Conservation (phyloP, 2,113 vertebrate genomes). For the Amphiprion ocellaris region DNA sequence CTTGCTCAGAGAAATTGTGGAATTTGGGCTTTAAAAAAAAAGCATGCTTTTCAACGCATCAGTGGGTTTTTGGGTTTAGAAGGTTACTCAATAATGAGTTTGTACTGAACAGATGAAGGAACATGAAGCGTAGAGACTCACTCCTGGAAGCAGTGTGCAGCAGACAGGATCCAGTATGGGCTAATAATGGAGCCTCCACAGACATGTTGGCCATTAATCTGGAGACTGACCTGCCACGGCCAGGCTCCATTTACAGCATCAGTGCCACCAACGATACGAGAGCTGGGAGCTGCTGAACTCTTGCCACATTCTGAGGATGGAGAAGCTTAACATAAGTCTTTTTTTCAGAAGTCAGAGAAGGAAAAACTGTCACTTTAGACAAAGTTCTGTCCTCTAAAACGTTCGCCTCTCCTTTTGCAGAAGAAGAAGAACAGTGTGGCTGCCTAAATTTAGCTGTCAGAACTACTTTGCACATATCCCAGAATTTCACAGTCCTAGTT, state of each 20-base stretch:
- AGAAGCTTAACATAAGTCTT: background rate
- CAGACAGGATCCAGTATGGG: conserved; percentile 89
- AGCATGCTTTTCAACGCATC: too few species aligned
- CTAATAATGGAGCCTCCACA: conserved; percentile 93
- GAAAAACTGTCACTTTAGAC: background rate
- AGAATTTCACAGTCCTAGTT: background rate
- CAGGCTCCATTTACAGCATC: conserved; percentile 82
- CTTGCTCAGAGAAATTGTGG: too few species aligned
- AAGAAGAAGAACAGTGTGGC: background rate
- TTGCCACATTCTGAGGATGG: conserved; percentile 85
- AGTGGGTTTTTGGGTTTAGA: too few species aligned
- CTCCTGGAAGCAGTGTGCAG: conserved; percentile 92
- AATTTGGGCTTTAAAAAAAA: too few species aligned
- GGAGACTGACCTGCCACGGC: conserved; percentile 97
- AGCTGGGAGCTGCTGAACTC: conserved; percentile 53
- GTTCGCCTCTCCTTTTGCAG: background rate
- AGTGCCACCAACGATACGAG: conserved; percentile 91
- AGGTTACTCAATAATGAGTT: background rate
- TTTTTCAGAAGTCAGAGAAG: background rate
- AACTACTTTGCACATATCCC: background rate
- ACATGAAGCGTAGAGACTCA: conserved; percentile 73
- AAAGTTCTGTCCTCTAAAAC: background rate
- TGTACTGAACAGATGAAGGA: background rate
- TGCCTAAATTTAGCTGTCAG: too few species aligned
- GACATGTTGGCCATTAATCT: conserved; percentile 80